Evolutionary conservation across 2,888 invertebrate genomes (phyloP).

Genomic region (Acleris sparsana): DNA sequence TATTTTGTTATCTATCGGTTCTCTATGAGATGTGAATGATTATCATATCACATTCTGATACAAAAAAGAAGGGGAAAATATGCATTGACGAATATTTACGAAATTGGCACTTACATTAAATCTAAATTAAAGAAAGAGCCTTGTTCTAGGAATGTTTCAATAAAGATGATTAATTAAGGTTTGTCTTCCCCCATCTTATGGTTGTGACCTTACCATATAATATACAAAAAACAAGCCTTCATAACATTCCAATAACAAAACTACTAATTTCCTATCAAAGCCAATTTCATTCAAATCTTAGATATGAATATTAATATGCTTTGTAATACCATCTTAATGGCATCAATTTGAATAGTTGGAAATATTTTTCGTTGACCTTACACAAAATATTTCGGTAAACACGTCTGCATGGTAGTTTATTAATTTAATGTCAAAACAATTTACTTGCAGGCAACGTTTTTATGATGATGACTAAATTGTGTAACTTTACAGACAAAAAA

Average conservation of each 20-base stretch:
- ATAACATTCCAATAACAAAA: slow-evolving; percentile 3
- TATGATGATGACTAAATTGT: background rate
- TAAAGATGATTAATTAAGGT: background rate
- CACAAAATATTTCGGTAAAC: slow-evolving; percentile 10
- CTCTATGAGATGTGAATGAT: background rate
- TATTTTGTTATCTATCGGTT: background rate
- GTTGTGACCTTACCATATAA: background rate
- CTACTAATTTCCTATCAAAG: slow-evolving; percentile 8
- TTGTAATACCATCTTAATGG: slow-evolving; percentile 15
- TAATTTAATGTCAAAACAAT: slow-evolving; percentile 23
- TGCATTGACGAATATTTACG: no score
- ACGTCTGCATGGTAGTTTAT: slow-evolving; percentile 12
- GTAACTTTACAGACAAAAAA: background rate
- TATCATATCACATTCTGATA: no score
- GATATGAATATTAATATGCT: slow-evolving; percentile 7
- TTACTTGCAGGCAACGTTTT: slow-evolving; percentile 2
- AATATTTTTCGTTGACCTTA: slow-evolving; percentile 24
- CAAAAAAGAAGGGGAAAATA: no score
- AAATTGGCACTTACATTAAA: no score
- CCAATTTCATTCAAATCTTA: background rate
- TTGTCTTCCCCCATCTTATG: background rate
- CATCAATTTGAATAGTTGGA: background rate
- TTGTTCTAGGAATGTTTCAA: no score
- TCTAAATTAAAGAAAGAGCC: no score
- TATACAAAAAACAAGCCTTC: background rate